These are phyloP conservation scores for Zosterops pallidus DNA, from an alignment of 2,113 vertebrate genomes.

Conservation along the genomic window DNA sequence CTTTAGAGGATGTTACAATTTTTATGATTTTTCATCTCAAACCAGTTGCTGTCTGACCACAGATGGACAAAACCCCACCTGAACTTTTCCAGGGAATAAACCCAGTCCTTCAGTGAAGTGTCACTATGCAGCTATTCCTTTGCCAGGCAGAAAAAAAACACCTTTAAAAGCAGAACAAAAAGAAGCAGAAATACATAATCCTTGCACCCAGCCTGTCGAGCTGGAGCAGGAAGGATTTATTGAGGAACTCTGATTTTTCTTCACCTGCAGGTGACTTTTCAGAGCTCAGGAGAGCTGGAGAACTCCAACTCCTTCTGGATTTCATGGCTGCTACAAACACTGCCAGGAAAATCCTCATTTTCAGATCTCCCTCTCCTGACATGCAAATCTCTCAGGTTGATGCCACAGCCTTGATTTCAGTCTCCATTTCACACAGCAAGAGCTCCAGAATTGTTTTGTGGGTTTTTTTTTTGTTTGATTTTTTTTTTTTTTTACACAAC, in stretches of 20 bases:
- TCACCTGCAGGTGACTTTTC: not conserved
- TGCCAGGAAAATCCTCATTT: not conserved
- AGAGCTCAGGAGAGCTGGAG: not conserved
- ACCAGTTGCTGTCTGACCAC: not conserved
- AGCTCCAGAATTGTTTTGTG: not conserved
- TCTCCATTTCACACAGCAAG: not conserved
- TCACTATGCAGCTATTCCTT: not conserved
- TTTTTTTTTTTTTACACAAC: not conserved
- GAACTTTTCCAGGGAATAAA: not conserved
- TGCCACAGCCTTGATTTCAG: not conserved
- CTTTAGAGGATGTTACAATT: not conserved
- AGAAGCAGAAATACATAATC: not conserved
- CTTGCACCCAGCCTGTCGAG: not conserved
- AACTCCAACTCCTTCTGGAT: not conserved
- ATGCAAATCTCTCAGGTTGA: not conserved
- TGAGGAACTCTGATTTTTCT: not conserved
- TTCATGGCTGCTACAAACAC: not conserved
- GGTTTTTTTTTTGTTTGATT: not conserved
- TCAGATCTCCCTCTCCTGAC: not conserved
- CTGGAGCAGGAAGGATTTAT: not conserved
- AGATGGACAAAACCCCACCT: not conserved
- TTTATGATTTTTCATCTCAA: not conserved
- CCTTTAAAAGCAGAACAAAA: not conserved
- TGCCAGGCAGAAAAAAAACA: not conserved
- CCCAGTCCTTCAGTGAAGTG: not conserved